Conservation (phyloP, 2,888 invertebrate genomes). For the Lasioglossum pauxillum region DNA sequence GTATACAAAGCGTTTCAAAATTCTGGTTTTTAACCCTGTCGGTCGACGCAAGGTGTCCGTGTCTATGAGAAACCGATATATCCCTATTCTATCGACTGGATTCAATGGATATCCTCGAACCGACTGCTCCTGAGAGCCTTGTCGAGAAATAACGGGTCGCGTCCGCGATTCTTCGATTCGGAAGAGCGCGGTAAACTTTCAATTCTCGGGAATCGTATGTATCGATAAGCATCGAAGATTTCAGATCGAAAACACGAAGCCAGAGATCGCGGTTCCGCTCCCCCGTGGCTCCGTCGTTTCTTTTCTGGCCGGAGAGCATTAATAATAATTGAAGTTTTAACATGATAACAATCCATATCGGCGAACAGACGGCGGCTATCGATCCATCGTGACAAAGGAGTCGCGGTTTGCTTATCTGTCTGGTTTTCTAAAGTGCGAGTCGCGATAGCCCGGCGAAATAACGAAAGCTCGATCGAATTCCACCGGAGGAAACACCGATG, state of each 20-base stretch:
- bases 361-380: slow-evolving; percentile 38
- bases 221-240: slow-evolving; percentile 8
- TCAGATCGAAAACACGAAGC: neutral
- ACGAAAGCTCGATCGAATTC: neutral
- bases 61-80: neutral
- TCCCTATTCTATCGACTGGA: neutral
- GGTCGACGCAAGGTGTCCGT: slow-evolving; percentile 32
- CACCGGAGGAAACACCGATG: neutral
- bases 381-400: slow-evolving; percentile 25
- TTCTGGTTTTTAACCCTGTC: slow-evolving; percentile 50
- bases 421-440: neutral
- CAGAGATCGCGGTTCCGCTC: neutral
- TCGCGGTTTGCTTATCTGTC: slow-evolving; percentile 33
- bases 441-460: neutral
- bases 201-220: neutral
- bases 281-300: neutral
- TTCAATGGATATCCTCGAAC: neutral
- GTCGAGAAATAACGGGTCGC: neutral
- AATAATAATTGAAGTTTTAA: slow-evolving; percentile 3
- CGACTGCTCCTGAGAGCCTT: neutral
- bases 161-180: neutral
- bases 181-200: neutral
- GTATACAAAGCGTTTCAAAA: slow-evolving; percentile 55
- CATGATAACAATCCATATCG: slow-evolving; percentile 42
- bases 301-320: neutral